phyloP scores from a whole-genome alignment of 1,140 invertebrate species.

The Drosophila insularis region DNA sequence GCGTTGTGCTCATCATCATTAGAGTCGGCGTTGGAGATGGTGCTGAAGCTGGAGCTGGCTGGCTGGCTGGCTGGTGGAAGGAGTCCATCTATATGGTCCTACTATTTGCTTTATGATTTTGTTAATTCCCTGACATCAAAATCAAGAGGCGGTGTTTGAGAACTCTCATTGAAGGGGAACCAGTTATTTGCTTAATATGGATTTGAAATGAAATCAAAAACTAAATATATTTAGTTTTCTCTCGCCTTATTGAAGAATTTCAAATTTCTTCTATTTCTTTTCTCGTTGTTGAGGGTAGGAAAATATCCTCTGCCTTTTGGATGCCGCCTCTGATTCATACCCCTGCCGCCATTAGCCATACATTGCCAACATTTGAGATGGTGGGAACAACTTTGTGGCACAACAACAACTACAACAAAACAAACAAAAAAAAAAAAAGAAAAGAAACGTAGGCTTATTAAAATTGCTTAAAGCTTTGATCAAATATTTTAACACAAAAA shows the following conservation, averaged over 20 bases:
- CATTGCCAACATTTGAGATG: conserved; percentile 20
- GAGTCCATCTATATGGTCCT: conserved; percentile 31
- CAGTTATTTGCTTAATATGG: too few relatives aligned
- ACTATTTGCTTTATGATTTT: conserved; percentile 79
- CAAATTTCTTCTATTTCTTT: too few relatives aligned
- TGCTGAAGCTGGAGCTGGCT: neutral
- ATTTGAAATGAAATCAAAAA: neutral
- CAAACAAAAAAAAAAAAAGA: too few relatives aligned
- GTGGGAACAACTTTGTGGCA: conserved; percentile 51
- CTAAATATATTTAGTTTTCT: too few relatives aligned
- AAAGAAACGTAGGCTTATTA: conserved; percentile 39
- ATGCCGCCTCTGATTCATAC: neutral
- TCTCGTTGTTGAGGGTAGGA: neutral
- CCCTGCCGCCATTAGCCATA: conserved; percentile 21
- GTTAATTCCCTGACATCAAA: conserved; percentile 57
- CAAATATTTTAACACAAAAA: conserved; percentile 40
- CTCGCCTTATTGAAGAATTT: too few relatives aligned
- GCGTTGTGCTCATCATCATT: conserved; percentile 78
- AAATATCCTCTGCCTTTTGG: neutral
- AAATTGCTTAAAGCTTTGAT: conserved; percentile 51
- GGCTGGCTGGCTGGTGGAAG: conserved; percentile 7
- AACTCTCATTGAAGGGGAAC: neutral
- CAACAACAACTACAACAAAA: conserved; percentile 14
- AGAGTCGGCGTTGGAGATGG: conserved; percentile 40
- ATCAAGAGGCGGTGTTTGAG: neutral